phyloP scores from a whole-genome alignment of 2,797 vertebrate genomes.

The Rhodeus uyekii region DNA sequence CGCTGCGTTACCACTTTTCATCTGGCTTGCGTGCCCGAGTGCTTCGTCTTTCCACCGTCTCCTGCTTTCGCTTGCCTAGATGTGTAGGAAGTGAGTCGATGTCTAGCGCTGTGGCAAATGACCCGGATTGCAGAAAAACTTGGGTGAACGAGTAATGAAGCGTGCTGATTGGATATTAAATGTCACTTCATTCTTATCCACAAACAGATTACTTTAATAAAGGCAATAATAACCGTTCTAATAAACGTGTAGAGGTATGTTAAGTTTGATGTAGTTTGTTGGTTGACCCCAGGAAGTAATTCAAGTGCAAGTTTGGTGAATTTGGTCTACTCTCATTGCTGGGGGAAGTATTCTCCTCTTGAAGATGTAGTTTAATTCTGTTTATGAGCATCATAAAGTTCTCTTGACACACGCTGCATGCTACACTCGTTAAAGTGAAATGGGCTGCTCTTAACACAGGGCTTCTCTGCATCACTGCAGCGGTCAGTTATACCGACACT shows the following conservation, averaged over 20 bases:
- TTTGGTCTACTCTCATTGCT: slow-evolving; percentile 12
- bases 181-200: slow-evolving; percentile 16
- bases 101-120: slow-evolving; percentile 16
- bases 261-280: slow-evolving; percentile 1
- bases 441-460: slow-evolving; percentile 67
- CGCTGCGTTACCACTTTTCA: slow-evolving; percentile 45
- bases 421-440: slow-evolving; percentile 67
- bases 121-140: slow-evolving; percentile 1
- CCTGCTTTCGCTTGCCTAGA: slow-evolving; percentile 7
- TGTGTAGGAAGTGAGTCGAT: slow-evolving; percentile 8
- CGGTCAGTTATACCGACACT: slow-evolving; percentile 12
- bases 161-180: slow-evolving; percentile 35
- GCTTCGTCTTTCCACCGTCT: not conserved
- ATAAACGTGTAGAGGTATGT: not conserved
- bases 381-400: slow-evolving; percentile 75
- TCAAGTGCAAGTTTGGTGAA: slow-evolving; percentile 16
- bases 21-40: slow-evolving; percentile 4
- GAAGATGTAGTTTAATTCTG: slow-evolving; percentile 69
- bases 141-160: slow-evolving; percentile 17
- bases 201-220: slow-evolving; percentile 39
- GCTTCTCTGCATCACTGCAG: slow-evolving; percentile 35
- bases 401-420: slow-evolving; percentile 67
- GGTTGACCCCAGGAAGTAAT: not conserved
- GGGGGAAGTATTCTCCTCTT: slow-evolving; percentile 62
- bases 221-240: too few relatives aligned